Conservation (phyloP, 30 jellyfish, hydroid and myxozoan genomes). For the Rhopilema esculentum region DNA sequence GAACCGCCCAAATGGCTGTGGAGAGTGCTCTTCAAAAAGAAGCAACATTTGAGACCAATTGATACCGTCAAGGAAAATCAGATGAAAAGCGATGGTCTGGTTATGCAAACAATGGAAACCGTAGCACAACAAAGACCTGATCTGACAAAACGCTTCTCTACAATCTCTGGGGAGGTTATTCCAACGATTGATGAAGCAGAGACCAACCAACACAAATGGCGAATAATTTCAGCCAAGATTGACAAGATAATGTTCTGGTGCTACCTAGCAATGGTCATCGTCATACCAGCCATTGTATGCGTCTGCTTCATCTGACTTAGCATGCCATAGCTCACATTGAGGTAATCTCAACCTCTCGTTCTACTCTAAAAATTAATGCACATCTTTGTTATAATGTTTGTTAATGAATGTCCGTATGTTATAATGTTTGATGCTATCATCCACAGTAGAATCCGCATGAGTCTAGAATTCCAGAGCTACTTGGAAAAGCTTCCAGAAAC, state of each 20-base stretch:
- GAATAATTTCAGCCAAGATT: constrained; percentile 23
- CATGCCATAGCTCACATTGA: no score
- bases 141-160: constrained; percentile 2
- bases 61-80: constrained; percentile 36
- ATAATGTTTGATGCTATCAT: no score
- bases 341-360: no score
- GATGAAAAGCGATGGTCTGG: constrained; percentile 30
- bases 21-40: constrained; percentile 30
- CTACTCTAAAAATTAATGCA: no score
- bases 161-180: neutral
- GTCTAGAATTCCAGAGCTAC: no score
- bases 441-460: no score
- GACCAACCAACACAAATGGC: constrained; percentile 60
- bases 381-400: no score
- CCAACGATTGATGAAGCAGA: constrained; percentile 51
- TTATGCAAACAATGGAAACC: constrained; percentile 8
- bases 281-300: constrained; percentile 31
- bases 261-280: constrained; percentile 37
- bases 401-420: no score
- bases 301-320: constrained; percentile 4
- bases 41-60: constrained; percentile 2
- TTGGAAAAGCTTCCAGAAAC: no score
- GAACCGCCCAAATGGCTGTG: constrained; percentile 68
- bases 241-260: constrained; percentile 43
- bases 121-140: constrained; percentile 8